Evolutionary conservation across 2,888 invertebrate species (phyloP).

Genomic region (Xestia rhomboidea): DNA sequence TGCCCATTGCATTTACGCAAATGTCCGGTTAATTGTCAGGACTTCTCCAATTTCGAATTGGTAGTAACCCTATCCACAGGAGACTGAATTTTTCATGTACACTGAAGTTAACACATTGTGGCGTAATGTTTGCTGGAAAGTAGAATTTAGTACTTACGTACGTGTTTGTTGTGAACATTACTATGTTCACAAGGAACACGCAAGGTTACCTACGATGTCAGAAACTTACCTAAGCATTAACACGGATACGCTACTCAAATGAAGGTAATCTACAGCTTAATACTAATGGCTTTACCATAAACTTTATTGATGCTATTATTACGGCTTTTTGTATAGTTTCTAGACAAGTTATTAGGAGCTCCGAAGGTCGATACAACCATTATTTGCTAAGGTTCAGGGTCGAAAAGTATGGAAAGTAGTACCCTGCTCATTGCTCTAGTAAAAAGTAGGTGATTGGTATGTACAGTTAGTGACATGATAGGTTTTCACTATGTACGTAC

Average conservation of each 20-base stretch:
- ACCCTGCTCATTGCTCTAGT: not conserved
- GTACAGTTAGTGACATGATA: not conserved
- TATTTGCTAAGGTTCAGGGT: slow-evolving; percentile 13
- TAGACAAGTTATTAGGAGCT: slow-evolving; percentile 12
- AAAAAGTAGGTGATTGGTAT: not conserved
- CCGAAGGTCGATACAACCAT: slow-evolving; percentile 11
- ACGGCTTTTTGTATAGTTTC: slow-evolving; percentile 2
- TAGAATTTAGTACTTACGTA: slow-evolving; percentile 6
- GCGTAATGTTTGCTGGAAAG: slow-evolving; percentile 1
- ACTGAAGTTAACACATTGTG: not conserved
- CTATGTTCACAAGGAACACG: slow-evolving; percentile 2
- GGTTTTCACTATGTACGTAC: not conserved
- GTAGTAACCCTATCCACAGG: not conserved
- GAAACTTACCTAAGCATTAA: slow-evolving; percentile 19
- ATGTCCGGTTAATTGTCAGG: not conserved
- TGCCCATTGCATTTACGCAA: not conserved
- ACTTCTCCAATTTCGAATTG: not conserved
- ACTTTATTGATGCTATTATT: slow-evolving; percentile 24
- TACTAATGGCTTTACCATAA: slow-evolving; percentile 6
- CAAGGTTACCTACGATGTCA: not conserved
- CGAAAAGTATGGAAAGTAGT: not conserved
- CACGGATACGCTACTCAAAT: not conserved
- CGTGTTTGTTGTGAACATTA: too few relatives aligned
- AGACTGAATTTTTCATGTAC: not conserved
- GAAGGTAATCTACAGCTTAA: not conserved